Base-by-base conservation (phyloP, 2,888 invertebrate genomes). In the Drosophila neotestacea region DNA sequence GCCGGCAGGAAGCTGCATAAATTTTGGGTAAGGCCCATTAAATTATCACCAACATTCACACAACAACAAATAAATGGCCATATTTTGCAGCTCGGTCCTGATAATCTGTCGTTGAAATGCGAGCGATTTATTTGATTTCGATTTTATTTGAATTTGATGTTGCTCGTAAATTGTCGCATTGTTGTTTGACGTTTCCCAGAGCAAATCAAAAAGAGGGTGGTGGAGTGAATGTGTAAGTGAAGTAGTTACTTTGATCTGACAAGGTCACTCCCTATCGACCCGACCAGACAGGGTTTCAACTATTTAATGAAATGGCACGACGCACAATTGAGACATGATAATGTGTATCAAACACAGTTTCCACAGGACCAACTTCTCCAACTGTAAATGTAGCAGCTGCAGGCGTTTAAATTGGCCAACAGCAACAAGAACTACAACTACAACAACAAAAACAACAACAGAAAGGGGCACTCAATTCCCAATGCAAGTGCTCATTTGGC, bases 301-400 rank as follows among this genome's bases (percentile, higher is more conserved):
- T 82, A 69, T 71, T 77, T 77, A 82, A 76, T 72, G 80, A 56
- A 54, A 72, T 71, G 42, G 61, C 79, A 69, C 51, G 69, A 39
- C 80, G 44, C 54, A 47, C 84, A 60, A 88, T 88, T 75, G 78
- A 86, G 88, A 83, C 86, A 71, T 74, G 71, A 88, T 84, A 85
- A 84, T 84, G 83, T 67, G 68, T 76, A 85, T 66, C 74, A 64
- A 58, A 51, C 56, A 10, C 72, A 66, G 63, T 62, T 69, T 69
- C 58, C 13, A 27, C 41, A 16, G 54, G 61, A 52, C 61, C 70
- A 79, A 82, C 52, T 66, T 66, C 62, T 67, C 32, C 39, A 67
- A 72, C 81, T 78, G 71, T 67, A 77, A 67, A 70, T 70, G 70
- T 72, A 73, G 83, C 86, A 85, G 88, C 84, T 84, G 88, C 86